Conservation (phyloP, 2,888 invertebrate genomes). For the Pristionchus arcanus region DNA sequence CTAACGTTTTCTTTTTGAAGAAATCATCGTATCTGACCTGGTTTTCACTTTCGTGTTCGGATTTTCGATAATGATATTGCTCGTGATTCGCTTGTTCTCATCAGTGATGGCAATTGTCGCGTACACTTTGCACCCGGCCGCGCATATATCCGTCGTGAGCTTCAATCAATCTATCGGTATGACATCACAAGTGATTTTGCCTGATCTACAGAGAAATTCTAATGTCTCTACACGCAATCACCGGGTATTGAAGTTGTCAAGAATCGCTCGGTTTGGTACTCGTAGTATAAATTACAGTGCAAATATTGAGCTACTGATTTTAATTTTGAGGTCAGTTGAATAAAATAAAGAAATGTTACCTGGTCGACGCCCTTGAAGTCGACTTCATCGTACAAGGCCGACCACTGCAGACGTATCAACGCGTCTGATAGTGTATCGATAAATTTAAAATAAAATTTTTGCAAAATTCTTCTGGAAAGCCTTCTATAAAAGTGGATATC, state of each 20-base stretch:
- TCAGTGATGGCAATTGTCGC: background rate
- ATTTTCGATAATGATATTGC: background rate
- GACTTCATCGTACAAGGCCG: background rate
- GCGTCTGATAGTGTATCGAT: background rate
- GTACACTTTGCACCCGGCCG: background rate
- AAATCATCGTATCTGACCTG: background rate
- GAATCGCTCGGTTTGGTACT: background rate
- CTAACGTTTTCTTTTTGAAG: no score
- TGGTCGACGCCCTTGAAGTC: background rate
- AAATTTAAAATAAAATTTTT: no score
- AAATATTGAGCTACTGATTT: no score
- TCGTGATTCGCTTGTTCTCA: background rate
- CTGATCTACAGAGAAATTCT: no score
- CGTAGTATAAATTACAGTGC: no score
- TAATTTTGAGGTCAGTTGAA: background rate
- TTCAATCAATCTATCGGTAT: no score
- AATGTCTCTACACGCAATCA: no score
- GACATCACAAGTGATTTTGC: no score
- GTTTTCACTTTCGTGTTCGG: background rate
- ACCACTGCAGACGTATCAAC: background rate
- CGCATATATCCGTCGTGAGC: background rate
- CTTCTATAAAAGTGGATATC: no score
- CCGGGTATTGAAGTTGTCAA: no score
- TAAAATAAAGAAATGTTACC: background rate
- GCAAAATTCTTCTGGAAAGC: no score